A percentile compares a stretch with the other conserved stretches of the same genome.
These are phyloP conservation scores for Lagorchestes hirsutus DNA, from an alignment of 2,797 vertebrate species.

Conservation along the genomic window DNA sequence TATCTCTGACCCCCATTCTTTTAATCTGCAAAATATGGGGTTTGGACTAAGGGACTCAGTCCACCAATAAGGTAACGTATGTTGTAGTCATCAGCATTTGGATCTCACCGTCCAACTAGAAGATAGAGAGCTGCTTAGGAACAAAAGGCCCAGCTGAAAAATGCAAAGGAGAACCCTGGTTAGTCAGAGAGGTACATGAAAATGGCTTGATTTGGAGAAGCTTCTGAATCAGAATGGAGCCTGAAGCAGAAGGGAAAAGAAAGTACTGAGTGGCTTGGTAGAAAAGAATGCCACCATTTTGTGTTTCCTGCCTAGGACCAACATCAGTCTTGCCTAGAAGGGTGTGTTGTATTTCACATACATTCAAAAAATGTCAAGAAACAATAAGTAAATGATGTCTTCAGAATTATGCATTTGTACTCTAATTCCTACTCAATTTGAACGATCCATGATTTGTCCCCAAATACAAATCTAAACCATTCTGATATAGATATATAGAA, in stretches of 20 bases:
- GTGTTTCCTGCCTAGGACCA: background rate
- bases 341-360: background rate
- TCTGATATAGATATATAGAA: background rate
- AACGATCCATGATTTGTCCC: background rate
- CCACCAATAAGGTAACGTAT: background rate
- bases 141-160: background rate
- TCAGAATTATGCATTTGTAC: background rate
- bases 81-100: background rate
- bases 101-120: background rate
- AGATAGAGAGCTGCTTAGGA: background rate
- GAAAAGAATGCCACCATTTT: background rate
- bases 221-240: background rate
- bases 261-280: background rate
- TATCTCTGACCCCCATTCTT: background rate
- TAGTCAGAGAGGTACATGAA: background rate
- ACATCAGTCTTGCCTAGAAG: background rate
- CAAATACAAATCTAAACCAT: background rate
- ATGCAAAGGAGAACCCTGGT: background rate
- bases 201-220: background rate
- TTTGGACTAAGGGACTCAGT: background rate
- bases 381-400: background rate
- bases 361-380: background rate
- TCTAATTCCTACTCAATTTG: background rate
- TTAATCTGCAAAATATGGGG: background rate
- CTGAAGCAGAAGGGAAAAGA: background rate